Base-by-base conservation (phyloP, 2,888 invertebrate genomes). In the Drosophila testacea region DNA sequence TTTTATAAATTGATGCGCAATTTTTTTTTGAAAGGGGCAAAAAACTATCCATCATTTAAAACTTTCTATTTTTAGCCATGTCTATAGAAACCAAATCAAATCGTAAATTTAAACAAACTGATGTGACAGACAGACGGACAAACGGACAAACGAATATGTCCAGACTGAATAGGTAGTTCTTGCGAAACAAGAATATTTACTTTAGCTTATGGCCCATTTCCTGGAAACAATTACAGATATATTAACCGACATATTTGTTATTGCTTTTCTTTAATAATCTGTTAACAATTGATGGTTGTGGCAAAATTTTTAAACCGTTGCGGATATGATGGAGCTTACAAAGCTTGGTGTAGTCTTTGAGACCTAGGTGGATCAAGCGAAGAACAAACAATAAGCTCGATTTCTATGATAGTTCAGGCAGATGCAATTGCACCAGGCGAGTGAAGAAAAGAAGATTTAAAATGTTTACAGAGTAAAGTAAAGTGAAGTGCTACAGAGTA, bases 201-300 rank as follows among this genome's bases (percentile, higher is more conserved):
- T 9, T 34, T 38, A 55, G 42, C 27, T 34, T 42, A 56, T 56
- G 32, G 34, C 13, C 13, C 44, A 36, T 28, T 56, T 56, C 55
- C 44, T 27, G 55, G 13, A 27, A 36, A 16, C 22, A 16, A 9
- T 11, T 32, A 9, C 32, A 41, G 28, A 22, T 9, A 7, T 39
- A 32, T 32, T 16, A 28, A 38, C n/a, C 13, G 38, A 51, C 13
- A 27, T 51, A 38, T 11, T 22, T 34, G n/a, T 34, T 32, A 27
- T 54, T 32, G 32, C 32, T 32, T 42, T 32, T 4, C 34, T 42
- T 34, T 32, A 27, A 42, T 34, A 42, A 36, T 42, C 34, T 27
- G 42, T 27, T 27, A 44, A 44, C 34, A 56, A 34, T 27, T n/a
- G n/a, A n/a, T 16, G 16, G 16, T 16, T 2, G 22, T 22, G 22